phyloP scores from a whole-genome alignment of 2,888 invertebrate genomes.

The Drosophila neotestacea region DNA sequence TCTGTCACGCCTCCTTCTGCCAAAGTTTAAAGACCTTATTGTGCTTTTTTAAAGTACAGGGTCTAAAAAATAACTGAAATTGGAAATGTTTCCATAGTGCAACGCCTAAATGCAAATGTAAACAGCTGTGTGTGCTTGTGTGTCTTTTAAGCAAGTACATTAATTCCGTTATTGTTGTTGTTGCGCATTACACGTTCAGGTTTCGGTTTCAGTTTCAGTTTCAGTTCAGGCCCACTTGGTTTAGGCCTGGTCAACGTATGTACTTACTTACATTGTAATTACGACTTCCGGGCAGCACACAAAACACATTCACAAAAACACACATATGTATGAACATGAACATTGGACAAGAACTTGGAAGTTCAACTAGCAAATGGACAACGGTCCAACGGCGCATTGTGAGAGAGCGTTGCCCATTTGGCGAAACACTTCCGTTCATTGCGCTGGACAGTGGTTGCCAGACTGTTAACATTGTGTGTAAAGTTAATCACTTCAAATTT shows the following conservation, averaged over 20 bases:
- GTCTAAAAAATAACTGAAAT: no score
- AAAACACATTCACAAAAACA: slow-evolving; percentile 11
- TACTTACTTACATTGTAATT: slow-evolving; percentile 77
- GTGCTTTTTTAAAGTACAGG: no score
- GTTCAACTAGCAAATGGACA: slow-evolving; percentile 32
- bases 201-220: slow-evolving; percentile 51
- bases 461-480: neutral
- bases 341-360: slow-evolving; percentile 40
- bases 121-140: slow-evolving; percentile 42
- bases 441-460: slow-evolving; percentile 34
- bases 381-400: slow-evolving; percentile 8
- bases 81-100: no score
- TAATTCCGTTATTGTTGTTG: slow-evolving; percentile 63
- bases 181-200: slow-evolving; percentile 45
- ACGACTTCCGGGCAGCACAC: slow-evolving; percentile 81
- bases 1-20: no score
- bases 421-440: slow-evolving; percentile 43
- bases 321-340: slow-evolving; percentile 36
- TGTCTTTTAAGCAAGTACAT: slow-evolving; percentile 58
- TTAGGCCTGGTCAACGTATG: slow-evolving; percentile 53
- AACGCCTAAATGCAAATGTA: slow-evolving; percentile 55
- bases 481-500: neutral
- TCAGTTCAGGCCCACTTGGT: slow-evolving; percentile 21
- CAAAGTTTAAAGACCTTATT: no score
- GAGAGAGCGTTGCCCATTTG: slow-evolving; percentile 39